phyloP scores from a whole-genome alignment of 2,113 vertebrate species.

The Irena cyanogastra region DNA sequence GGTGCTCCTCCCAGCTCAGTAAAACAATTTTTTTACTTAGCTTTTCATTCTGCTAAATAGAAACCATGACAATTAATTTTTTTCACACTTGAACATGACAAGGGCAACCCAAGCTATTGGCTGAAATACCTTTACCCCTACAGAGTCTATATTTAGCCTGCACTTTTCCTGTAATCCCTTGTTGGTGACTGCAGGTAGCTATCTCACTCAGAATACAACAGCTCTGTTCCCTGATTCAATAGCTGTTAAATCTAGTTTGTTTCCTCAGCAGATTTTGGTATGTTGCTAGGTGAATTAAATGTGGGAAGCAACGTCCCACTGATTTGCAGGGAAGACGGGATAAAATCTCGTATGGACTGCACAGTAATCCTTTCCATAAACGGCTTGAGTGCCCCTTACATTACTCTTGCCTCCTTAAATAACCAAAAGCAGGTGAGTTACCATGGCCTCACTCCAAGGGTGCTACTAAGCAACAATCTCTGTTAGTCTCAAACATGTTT shows the following conservation, averaged over 20 bases:
- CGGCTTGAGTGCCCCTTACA: background rate
- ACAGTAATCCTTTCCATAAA: background rate
- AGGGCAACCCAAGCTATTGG: background rate
- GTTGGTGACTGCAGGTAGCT: background rate
- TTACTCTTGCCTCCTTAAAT: background rate
- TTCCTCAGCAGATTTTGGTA: background rate
- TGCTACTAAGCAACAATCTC: background rate
- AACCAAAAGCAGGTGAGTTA: background rate
- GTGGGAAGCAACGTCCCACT: background rate
- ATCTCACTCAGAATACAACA: background rate
- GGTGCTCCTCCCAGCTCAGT: background rate
- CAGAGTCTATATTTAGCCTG: background rate
- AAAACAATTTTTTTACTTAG: background rate
- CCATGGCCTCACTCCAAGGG: background rate
- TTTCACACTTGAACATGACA: background rate
- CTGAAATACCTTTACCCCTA: background rate
- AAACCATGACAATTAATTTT: background rate
- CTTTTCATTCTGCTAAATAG: background rate
- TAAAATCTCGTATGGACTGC: background rate
- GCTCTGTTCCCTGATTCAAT: background rate
- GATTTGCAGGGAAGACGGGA: background rate
- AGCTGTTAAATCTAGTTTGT: background rate
- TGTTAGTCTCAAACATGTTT: background rate
- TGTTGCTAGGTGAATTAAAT: background rate
- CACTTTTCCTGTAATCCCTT: background rate